Evolutionary conservation across 2,888 invertebrate genomes (phyloP).

Genomic region (Synanthedon tipuliformis): DNA sequence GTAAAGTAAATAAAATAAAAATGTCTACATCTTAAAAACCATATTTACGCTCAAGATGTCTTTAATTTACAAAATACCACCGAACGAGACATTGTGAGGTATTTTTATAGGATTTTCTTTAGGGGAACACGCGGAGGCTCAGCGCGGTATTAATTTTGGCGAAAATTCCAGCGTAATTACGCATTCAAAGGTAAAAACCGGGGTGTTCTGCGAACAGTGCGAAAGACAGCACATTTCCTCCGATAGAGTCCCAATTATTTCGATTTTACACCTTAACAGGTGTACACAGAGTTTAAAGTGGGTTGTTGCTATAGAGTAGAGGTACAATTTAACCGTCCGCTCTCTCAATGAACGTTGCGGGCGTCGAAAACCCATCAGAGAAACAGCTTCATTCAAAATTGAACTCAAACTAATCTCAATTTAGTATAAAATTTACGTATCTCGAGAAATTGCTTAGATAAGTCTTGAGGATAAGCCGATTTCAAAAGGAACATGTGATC

Average conservation of each 20-base stretch:
- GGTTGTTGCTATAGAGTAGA: neutral
- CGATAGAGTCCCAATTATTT: neutral
- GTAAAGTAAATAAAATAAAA: too few species aligned
- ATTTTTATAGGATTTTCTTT: conserved; percentile 17
- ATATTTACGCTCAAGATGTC: neutral
- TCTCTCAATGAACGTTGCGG: neutral
- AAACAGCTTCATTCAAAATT: neutral
- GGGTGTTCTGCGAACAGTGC: neutral
- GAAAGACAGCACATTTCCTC: neutral
- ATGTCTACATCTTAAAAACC: too few species aligned
- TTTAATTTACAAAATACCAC: neutral
- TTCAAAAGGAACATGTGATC: conserved; percentile 65
- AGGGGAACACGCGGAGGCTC: conserved; percentile 23
- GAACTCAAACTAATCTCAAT: conserved; percentile 3
- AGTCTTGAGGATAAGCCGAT: conserved; percentile 54
- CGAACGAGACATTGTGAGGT: conserved; percentile 4
- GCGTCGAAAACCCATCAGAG: conserved; percentile 32
- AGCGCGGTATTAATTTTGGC: conserved; percentile 56
- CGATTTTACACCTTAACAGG: neutral
- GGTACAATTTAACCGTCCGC: neutral
- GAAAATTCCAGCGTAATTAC: conserved; percentile 60
- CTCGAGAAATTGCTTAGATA: conserved; percentile 22
- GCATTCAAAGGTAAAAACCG: conserved; percentile 46
- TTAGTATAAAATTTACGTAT: conserved; percentile 5
- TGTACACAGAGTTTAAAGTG: neutral